Evolutionary conservation across 2,888 invertebrate genomes (phyloP), one percentile per base, ranked within the genome.

Genomic region (Macrosoma leucophasiata): DNA sequence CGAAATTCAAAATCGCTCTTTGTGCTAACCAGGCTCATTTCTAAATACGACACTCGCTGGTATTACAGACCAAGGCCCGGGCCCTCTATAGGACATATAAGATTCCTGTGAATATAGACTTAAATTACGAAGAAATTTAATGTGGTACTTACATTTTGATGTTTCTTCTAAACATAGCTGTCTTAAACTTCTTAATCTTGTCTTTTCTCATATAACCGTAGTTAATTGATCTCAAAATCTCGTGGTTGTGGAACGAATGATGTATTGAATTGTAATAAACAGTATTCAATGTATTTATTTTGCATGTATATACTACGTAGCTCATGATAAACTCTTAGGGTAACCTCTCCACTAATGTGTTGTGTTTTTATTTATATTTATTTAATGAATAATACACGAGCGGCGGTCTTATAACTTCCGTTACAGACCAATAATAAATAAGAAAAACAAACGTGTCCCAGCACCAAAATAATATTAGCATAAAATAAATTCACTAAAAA

Each of bases 101-200:
- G n/a, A n/a, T n/a, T n/a, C n/a, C n/a, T n/a, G n/a, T n/a, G n/a
- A n/a, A n/a, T n/a, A n/a, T 14, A 10, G 10, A 25, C 9, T 12
- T 28, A 14, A 25, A 31, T 20, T 26, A 31, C 25, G 19, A 23
- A 20, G 24, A 18, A 41, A 10, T 29, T 12, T 4, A 11, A 5
- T 17, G 15, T n/a, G 11, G 17, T 62, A 81, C 82, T 82, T 59
- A 82, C 84, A 82, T 82, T 56, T 62, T 79, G 36, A 62, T 46
- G 52, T 72, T 61, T 72, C 62, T 68, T 72, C 61, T 72, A 29
- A 43, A 59, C 56, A 58, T 46, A 32, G 59, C 50, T 62, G 66
- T 71, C 67, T 70, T 84, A 34, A 66, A 67, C 55, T 77, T 81
- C 63, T 72, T 76, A 29, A 67, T 54, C 50, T 69, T 76, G 52